Evolutionary conservation across 1,140 invertebrate genomes (phyloP).

Genomic region (Macrostomum lignano): DNA sequence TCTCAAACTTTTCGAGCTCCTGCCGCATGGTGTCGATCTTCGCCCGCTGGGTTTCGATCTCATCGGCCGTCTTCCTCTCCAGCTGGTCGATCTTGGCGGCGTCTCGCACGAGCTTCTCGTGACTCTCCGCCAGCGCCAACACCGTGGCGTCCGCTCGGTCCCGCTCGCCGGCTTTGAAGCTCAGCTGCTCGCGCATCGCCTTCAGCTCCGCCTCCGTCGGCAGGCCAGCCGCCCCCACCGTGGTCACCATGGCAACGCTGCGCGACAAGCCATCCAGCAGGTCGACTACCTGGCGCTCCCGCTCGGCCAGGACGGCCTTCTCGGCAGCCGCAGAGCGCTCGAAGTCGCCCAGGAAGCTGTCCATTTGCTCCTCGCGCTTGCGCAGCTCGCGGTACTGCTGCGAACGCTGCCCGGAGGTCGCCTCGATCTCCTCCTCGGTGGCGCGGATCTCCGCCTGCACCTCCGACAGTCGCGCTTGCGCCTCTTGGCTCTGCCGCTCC

Average conservation of each 20-base stretch:
- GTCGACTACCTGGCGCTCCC: conserved; percentile 30
- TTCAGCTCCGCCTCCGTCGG: conserved; percentile 28
- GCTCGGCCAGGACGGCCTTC: conserved; percentile 19
- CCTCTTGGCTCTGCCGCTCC: conserved; percentile 33
- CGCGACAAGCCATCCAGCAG: conserved; percentile 28
- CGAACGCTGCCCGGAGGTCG: conserved; percentile 33
- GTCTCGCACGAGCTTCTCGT: conserved; percentile 30
- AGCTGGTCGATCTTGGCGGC: conserved; percentile 32
- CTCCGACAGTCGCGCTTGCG: not conserved
- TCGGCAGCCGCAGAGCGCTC: not conserved
- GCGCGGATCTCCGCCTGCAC: not conserved
- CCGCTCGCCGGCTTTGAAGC: conserved; percentile 33
- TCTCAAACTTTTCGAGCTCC: too few species aligned
- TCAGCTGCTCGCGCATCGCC: conserved; percentile 31
- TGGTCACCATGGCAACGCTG: conserved; percentile 28
- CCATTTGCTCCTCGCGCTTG: conserved; percentile 50
- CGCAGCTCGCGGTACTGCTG: conserved; percentile 47
- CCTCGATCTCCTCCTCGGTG: not conserved
- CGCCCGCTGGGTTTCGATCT: too few species aligned
- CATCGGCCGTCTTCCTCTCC: conserved; percentile 32
- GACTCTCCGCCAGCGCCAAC: conserved; percentile 27
- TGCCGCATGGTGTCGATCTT: too few species aligned
- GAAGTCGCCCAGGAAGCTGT: conserved; percentile 16
- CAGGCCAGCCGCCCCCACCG: too few species aligned
- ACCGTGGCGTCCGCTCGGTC: conserved; percentile 32